Base-by-base conservation (phyloP, 2,113 vertebrate species). In the Cricetomys ansorgei region DNA sequence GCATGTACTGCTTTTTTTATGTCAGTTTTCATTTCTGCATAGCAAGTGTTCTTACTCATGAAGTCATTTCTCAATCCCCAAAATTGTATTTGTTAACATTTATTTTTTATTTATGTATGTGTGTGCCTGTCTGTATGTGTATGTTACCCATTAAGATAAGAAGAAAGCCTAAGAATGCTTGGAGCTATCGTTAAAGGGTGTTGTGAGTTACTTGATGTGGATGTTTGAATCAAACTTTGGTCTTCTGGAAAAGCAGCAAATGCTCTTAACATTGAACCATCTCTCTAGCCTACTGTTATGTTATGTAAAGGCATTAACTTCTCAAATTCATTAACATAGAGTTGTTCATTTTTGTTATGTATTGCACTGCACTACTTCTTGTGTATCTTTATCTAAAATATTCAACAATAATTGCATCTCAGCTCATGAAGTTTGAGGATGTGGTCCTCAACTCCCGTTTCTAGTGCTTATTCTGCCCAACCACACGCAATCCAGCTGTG, bases 281-380 rank as follows among this genome's bases (percentile, higher is more conserved):
- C n/a, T 43, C 40, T 40, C 69, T 10, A 8, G 16, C n/a, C 72
- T 43, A 73, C 40, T 45, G 27, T 43, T 75, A 23, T 73, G 21
- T 90, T 25, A 79, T 93, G 93, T 77, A 91, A 57, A 65, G 91
- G 84, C 65, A 75, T 37, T 57, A 72, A 72, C 2, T 92, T 92
- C 40, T 79, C 70, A 89, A 59, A 89, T 84, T 70, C 69, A 90
- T 93, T 65, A 53, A 5, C 59, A 62, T 76, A 50, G 3, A 21
- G 29, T 43, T 72, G 5, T 94, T 85, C n/a, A 53, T 45, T 45
- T 87, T 12, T 77, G n/a, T 62, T 76, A 79, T 83, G 4, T 34
- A 27, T 31, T 27, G 34, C 16, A 85, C 13, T 89, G 1, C n/a
- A 17, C 57, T 96, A 94, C 59, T 59, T 27, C 9, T 7, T 79